Base-by-base conservation (phyloP, 1,140 invertebrate species). In the Sweltsa coloradensis region DNA sequence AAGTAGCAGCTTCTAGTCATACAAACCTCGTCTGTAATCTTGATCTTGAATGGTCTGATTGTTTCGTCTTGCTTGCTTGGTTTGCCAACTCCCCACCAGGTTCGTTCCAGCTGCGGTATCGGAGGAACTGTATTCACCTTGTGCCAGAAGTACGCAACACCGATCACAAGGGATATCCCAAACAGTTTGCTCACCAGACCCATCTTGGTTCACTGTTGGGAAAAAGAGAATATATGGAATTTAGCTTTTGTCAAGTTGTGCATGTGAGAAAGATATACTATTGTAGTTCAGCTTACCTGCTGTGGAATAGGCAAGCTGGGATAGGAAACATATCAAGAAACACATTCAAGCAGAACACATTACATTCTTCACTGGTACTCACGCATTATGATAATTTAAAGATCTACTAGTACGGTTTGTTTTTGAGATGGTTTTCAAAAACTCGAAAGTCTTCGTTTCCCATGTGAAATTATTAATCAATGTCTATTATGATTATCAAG, bases 31-130 rank as follows among this genome's bases (percentile, higher is more conserved):
- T 67, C 54, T 0, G 63, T 47, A 21, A 72, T 54, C 24, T 67
- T 55, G 5, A 76, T 69, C 55, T 60, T 65, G 49, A 74, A 75
- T 1, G 69, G 64, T 24, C 57, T 59, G 26, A 76, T 65, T 11
- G 58, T 54, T 6, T 55, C 51, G 31, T 72, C 68, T 9, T 59
- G 60, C 40, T 57, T 61, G 2, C 14, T 49, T 9, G 59, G 47
- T 9, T 55, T 45, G 9, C 59, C 62, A 4, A 62, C 56, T 0
- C 69, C 72, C 72, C 73, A 75, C 51, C 69, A 70, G 1, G 54
- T 58, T 34, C 53, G 51, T 25, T 46, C 23, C 13, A 55, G 21
- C 26, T 51, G 11, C 11, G 57, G 58, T 9, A 53, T 16, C 13
- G 29, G 40, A 14, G 51, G 51, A 13, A 37, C 23, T 29, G 9